A percentile compares a stretch with the other conserved stretches of the same genome.
Evolutionary conservation across 2,797 vertebrate genomes (phyloP).

Genomic region (Melanotaenia nigrans): DNA sequence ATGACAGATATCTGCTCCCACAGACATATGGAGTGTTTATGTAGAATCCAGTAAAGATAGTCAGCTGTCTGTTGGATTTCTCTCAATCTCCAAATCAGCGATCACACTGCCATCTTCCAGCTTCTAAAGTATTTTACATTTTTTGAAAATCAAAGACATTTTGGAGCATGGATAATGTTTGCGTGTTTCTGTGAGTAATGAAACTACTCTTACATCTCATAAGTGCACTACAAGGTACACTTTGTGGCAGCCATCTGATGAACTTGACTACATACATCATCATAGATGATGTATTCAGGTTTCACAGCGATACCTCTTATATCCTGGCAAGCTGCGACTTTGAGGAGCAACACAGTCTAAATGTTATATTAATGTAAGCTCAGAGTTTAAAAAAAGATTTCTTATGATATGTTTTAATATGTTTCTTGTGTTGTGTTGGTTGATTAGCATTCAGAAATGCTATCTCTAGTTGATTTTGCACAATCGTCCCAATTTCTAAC

Average conservation of each 20-base stretch:
- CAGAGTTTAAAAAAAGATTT: not conserved
- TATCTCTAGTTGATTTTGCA: not conserved
- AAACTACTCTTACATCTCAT: not conserved
- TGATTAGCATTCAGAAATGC: not conserved
- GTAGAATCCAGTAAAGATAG: slow-evolving; percentile 67
- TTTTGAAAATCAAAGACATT: slow-evolving; percentile 3
- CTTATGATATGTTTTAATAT: not conserved
- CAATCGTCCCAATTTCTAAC: not conserved
- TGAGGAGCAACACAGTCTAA: not conserved
- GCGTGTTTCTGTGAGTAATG: slow-evolving; percentile 2
- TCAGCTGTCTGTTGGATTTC: slow-evolving; percentile 61
- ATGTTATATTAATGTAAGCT: not conserved
- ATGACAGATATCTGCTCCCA: slow-evolving; percentile 32
- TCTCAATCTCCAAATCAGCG: slow-evolving; percentile 21
- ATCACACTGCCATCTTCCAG: slow-evolving; percentile 24
- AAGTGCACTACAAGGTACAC: not conserved
- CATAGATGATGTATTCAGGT: not conserved
- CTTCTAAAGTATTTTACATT: slow-evolving; percentile 15
- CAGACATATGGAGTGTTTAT: slow-evolving; percentile 56
- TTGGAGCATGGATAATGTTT: not conserved
- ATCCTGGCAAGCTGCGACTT: not conserved
- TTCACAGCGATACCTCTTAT: not conserved
- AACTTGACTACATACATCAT: not conserved
- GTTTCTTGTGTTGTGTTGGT: not conserved
- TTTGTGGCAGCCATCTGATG: not conserved